Conservation (phyloP, 2,113 vertebrate species). For the Lathamus discolor region DNA sequence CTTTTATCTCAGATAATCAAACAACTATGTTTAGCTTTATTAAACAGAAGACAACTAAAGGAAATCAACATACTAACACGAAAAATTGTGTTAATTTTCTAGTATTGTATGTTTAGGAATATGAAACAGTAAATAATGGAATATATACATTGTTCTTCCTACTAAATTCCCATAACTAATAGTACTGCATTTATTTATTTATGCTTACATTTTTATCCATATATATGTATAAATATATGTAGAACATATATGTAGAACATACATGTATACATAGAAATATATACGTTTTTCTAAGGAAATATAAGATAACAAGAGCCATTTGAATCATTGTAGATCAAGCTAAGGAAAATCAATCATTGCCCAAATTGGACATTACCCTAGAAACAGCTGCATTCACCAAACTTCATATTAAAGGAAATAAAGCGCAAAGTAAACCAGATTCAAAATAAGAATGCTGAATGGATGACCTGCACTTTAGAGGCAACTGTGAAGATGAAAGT, state of each 20-base stretch:
- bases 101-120: background rate
- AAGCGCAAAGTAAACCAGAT: background rate
- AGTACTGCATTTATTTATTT: background rate
- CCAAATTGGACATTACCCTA: background rate
- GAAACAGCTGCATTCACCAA: background rate
- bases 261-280: background rate
- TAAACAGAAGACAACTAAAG: background rate
- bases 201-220: background rate
- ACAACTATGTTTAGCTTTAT: background rate
- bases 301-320: background rate
- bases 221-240: background rate
- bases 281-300: background rate
- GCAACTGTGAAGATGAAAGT: background rate
- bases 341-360: background rate
- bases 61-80: background rate
- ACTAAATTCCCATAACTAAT: background rate
- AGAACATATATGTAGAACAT: too few species aligned
- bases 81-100: background rate
- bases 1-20: background rate
- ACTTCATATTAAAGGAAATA: background rate
- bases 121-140: background rate
- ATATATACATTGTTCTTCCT: background rate
- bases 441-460: background rate
- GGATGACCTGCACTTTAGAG: background rate
- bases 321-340: background rate